Base-by-base conservation (phyloP, 2,888 invertebrate species). In the Danaus chrysippus region DNA sequence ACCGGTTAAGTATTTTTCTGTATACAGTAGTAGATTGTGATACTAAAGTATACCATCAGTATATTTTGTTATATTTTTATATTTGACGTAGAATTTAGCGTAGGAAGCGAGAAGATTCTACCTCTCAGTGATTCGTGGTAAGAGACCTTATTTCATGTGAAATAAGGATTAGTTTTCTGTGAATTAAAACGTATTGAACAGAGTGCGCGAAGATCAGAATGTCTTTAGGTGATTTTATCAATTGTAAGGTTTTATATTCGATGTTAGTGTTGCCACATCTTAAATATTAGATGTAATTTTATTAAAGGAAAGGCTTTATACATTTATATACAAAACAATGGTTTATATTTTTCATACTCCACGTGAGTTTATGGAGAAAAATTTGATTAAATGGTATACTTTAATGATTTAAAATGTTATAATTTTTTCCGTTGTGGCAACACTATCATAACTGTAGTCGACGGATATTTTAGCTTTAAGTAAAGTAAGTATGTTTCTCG, bases 381-480 rank as follows among this genome's bases (percentile, higher is more conserved):
- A 34, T 3, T 34, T 34, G 23, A 34, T 34, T 34, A 34, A 34
- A 34, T 34, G 23, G 23, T 49, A 49, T 17, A 10, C 11, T 17
- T 5, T 15, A 1, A 12, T 43, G 12, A 43, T 49, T 15, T 17
- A 10, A 3, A 49, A 10, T 9, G 49, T 17, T 10, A 9, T 17
- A 49, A 49, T 49, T 9, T 15, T 49, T 17, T 15, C 17, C 11
- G 2, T 10, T 49, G 10, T 49, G 17, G 11, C 10, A 15, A n/a
- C 43, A 43, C 12, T 11, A 43, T 11, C 43, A n/a, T 6, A 12
- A n/a, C 43, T n/a, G 12, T 46, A 57, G 57, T 12, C 15, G 10
- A 58, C 64, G 54, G 41, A 54, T 64, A 13, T 59, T 56, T 61
- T 64, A 64, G 58, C 42, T 56, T 59, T 64, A 64, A 61, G 64